These are phyloP conservation scores for Brachyhypopomus occidentalis DNA, from an alignment of 2,113 vertebrate genomes.

Conservation along the genomic window DNA sequence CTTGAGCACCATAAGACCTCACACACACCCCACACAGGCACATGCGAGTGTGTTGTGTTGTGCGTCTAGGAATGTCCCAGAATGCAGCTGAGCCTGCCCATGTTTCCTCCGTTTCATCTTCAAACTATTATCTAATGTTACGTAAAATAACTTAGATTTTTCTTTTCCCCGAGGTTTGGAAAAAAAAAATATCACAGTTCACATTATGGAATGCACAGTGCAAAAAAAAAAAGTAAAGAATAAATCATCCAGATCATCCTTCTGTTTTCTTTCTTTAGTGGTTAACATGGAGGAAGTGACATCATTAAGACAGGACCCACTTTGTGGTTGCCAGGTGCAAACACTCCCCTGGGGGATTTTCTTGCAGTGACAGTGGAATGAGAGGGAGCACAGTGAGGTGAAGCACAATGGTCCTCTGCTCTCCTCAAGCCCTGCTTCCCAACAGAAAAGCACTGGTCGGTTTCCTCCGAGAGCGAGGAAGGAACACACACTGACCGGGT, in stretches of 20 bases:
- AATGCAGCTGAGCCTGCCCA: too few species aligned
- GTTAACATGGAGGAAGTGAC: constrained; percentile 53
- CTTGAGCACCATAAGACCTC: neutral
- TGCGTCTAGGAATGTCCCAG: neutral
- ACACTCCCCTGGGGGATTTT: neutral
- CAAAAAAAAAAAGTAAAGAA: constrained; percentile 44
- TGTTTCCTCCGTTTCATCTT: too few species aligned
- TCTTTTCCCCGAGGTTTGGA: constrained; percentile 47
- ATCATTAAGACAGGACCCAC: constrained; percentile 40
- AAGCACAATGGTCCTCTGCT: neutral
- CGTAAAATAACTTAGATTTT: constrained; percentile 10
- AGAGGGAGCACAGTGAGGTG: neutral
- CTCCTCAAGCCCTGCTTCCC: neutral
- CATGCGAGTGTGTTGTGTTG: neutral
- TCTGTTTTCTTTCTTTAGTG: constrained; percentile 54
- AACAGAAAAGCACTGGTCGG: neutral
- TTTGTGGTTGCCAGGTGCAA: constrained; percentile 41
- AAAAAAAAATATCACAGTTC: constrained; percentile 50
- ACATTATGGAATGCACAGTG: constrained; percentile 65
- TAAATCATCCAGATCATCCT: constrained; percentile 28
- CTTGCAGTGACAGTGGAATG: neutral
- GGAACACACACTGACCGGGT: neutral
- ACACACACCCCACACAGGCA: neutral
- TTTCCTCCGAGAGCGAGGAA: neutral
- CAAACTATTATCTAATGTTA: constrained; percentile 5